A percentile compares a stretch with the other conserved stretches of the same genome.
Evolutionary conservation across 2,113 vertebrate species (phyloP).

Genomic region (Myrmophylax atrothorax): DNA sequence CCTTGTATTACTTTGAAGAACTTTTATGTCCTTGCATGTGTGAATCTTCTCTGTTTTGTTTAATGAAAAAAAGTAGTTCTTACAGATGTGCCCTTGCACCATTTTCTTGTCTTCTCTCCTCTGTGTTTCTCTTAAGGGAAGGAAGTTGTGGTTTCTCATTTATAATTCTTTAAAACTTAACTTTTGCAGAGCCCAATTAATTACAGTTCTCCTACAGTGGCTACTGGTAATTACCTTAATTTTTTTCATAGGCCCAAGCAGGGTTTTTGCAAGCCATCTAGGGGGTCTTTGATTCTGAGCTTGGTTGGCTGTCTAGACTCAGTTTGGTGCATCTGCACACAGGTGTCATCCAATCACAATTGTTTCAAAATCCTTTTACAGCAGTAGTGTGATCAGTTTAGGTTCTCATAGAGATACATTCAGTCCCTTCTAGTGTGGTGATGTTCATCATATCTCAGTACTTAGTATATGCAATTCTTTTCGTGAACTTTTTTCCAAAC

Average conservation of each 20-base stretch:
- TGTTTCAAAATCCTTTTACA: not conserved
- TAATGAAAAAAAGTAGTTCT: conserved; percentile 34
- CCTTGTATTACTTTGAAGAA: conserved; percentile 49
- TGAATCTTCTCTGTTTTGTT: not conserved
- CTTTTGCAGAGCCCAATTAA: not conserved
- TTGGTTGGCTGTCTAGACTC: not conserved
- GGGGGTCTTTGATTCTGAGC: not conserved
- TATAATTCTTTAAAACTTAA: conserved; percentile 32
- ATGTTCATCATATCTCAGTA: not conserved
- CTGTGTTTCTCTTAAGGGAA: not conserved
- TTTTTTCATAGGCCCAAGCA: not conserved
- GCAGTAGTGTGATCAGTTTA: not conserved
- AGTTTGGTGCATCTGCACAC: not conserved
- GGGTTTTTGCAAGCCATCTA: not conserved
- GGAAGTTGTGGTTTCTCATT: not conserved
- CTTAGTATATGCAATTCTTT: not conserved
- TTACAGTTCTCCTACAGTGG: not conserved
- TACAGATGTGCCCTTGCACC: not conserved
- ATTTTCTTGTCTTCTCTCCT: not conserved
- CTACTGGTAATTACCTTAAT: not conserved
- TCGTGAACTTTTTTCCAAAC: not conserved
- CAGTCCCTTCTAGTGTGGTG: not conserved
- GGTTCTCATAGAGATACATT: not conserved
- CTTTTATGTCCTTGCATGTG: not conserved
- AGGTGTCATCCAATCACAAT: not conserved